phyloP scores from a whole-genome alignment of 1,140 invertebrate species.

The Pseudobourletiella spinata region DNA sequence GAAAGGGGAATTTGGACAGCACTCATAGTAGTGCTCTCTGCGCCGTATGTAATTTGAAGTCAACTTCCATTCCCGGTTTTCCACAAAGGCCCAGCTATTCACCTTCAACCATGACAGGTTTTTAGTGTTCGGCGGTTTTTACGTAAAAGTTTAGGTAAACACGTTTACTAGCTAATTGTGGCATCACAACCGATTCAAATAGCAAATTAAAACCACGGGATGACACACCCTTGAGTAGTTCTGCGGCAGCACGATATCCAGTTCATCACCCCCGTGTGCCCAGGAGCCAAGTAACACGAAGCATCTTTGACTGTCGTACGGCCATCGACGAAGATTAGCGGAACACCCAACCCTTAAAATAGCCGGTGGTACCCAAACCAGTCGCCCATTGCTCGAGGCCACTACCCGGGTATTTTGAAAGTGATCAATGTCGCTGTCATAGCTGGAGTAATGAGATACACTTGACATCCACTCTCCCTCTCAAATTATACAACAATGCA shows the following conservation, averaged over 20 bases:
- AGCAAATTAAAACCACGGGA: too few relatives aligned
- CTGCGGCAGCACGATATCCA: slow-evolving; percentile 20
- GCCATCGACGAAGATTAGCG: slow-evolving; percentile 33
- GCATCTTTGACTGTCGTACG: slow-evolving; percentile 35
- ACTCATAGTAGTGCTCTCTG: background rate
- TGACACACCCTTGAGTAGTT: slow-evolving; percentile 26
- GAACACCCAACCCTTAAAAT: slow-evolving; percentile 28
- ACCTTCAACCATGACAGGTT: too few relatives aligned
- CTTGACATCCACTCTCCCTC: too few relatives aligned
- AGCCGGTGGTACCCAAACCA: slow-evolving; percentile 34
- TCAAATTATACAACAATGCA: too few relatives aligned
- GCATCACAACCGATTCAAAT: background rate
- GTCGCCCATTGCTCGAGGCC: slow-evolving; percentile 2
- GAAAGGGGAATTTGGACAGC: slow-evolving; percentile 16
- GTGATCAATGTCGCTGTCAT: slow-evolving; percentile 35
- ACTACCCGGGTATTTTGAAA: slow-evolving; percentile 31
- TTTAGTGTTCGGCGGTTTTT: too few relatives aligned
- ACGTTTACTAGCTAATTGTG: background rate
- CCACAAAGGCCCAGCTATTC: slow-evolving; percentile 6
- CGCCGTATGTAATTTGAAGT: slow-evolving; percentile 1
- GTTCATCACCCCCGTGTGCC: slow-evolving; percentile 30
- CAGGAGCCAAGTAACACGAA: slow-evolving; percentile 32
- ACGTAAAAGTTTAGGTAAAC: too few relatives aligned
- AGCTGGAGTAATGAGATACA: slow-evolving; percentile 15
- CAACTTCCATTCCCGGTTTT: slow-evolving; percentile 30